Conservation (phyloP, 2,113 vertebrate species). For the Silurus asotus region DNA sequence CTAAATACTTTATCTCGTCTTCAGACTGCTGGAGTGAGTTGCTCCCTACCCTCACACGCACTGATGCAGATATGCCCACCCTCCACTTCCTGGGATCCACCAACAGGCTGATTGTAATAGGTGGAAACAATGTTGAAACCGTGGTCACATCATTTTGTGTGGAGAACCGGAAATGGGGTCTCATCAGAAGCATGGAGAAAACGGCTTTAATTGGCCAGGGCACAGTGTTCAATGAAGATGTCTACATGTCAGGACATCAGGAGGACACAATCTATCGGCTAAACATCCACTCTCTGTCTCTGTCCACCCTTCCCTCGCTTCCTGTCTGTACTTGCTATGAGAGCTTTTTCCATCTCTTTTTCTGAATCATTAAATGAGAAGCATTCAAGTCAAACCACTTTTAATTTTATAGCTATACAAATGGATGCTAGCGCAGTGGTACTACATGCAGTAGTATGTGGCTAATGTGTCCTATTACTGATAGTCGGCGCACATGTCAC, state of each 20-base stretch:
- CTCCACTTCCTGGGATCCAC: slow-evolving; percentile 74
- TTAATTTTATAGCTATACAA: no score
- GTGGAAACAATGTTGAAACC: slow-evolving; percentile 70
- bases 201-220: slow-evolving; percentile 72
- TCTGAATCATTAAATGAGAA: slow-evolving; percentile 49
- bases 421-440: no score
- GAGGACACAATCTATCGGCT: slow-evolving; percentile 61
- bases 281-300: slow-evolving; percentile 61
- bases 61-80: slow-evolving; percentile 66
- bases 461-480: no score
- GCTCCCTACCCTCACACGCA: slow-evolving; percentile 72
- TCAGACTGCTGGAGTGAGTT: slow-evolving; percentile 76
- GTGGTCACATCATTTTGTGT: slow-evolving; percentile 70
- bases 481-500: no score
- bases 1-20: not conserved
- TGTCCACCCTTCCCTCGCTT: slow-evolving; percentile 61
- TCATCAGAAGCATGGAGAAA: slow-evolving; percentile 58
- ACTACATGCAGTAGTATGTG: no score
- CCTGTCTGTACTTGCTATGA: slow-evolving; percentile 71
- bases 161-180: slow-evolving; percentile 67
- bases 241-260: slow-evolving; percentile 69
- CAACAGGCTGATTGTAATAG: slow-evolving; percentile 72
- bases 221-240: slow-evolving; percentile 51
- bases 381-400: no score
- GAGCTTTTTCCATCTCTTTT: slow-evolving; percentile 70